Base-by-base conservation (phyloP, 2,797 vertebrate genomes). In the Takifugu rubripes region DNA sequence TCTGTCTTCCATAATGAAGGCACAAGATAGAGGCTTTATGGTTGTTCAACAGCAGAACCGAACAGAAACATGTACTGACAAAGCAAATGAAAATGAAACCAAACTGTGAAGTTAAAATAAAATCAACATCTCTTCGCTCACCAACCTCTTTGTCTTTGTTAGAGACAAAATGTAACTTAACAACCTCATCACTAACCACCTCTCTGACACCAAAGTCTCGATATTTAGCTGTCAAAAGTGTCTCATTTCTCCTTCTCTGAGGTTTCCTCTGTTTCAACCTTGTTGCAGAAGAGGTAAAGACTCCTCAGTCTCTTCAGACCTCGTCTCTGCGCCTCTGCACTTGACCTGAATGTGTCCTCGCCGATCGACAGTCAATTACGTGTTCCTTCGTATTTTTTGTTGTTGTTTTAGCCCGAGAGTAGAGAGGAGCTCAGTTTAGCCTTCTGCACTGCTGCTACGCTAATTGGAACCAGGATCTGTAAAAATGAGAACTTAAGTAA, bases 401-500 rank as follows among this genome's bases (percentile, higher is more conserved):
- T 47, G 50, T 72, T 84, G 56, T 80, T 86, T 73, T 68, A 76
- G 73, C 61, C 72, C 11, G 57, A 86, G 82, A 87, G 78, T 55
- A 78, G 74, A 87, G 82, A 84, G 70, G 79, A 84, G 84, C 81
- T 83, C 69, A 54, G 79, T 83, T 84, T 66, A 75, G 83, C 81
- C 84, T 73, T 52, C 64, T 71, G 73, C 87, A 81, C 86, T 70
- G 76, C 88, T 80, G 72, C 84, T 74, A 72, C 77, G 84, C 89
- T 93, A 92, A 93, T 93, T 93, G 90, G 91, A 93, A 92, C 90
- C 92, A 93, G 92, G 89, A 90, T 89, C 90, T 82, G 88, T 92
- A 90, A 91, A 92, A 92, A 89, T 79, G 85, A 83, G 90, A 90
- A 91, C 90, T 92, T 92, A 91, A 92, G 91, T 93, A 91, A 91